Base-by-base conservation (phyloP, 2,113 vertebrate species). In the Archilochus colubris region DNA sequence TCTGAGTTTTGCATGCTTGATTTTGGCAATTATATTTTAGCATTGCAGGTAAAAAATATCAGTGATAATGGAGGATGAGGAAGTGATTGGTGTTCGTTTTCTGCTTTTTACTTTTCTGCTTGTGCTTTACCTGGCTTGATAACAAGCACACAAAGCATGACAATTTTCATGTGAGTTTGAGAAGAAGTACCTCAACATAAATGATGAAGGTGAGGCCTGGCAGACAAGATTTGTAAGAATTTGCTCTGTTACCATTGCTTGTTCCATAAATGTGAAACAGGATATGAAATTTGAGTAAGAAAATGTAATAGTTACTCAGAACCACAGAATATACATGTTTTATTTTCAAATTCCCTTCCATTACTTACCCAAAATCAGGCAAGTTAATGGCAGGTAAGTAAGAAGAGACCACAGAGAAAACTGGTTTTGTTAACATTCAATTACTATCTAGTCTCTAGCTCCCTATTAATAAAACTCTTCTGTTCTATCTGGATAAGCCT, bases 371-470 rank as follows among this genome's bases (percentile, higher is more conserved):
- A 62, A 77, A 92, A 61, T 88, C 38, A 74, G 54, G 36, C 18
- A 54, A n/a, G 40, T 40, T 40, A 40, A 40, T 40, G 11, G 9
- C 59, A 91, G 68, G 80, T 78, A 88, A 92, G 80, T 78, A 92
- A 91, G 62, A 24, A 67, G 36, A 93, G 38, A 94, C 22, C 76
- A 88, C 14, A 69, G 25, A 18, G 77, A 78, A 92, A 93, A 93
- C 17, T 5, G 20, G 36, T 93, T 96, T 38, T 25, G 36, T 87
- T 87, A 51, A 55, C 9, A 83, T 95, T 88, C 43, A 91, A 33
- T 80, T 90, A 59, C 46, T 68, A 82, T 43, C 66, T 82, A 68
- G 55, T 17, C 19, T 88, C 51, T 57, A 88, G 16, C 14, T 91
- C 67, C 46, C 31, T 72, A 17, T 75, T 76, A 91, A 88, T 6